phyloP scores from a whole-genome alignment of 2,113 vertebrate species.

The Ciconia maguari region DNA sequence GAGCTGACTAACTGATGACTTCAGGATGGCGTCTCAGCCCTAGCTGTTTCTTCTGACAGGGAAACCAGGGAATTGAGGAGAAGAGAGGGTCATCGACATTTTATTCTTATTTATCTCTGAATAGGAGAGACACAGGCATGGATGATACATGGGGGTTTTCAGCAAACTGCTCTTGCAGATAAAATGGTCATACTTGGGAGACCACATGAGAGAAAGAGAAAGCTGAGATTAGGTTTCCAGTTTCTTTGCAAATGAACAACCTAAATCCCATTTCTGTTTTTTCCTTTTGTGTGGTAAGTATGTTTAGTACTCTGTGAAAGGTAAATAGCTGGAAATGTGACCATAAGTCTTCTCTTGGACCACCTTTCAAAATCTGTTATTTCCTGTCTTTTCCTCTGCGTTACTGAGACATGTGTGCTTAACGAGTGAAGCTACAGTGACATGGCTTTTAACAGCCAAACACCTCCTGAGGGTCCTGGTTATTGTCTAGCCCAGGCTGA shows the following conservation, averaged over 20 bases:
- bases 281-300: neutral
- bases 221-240: neutral
- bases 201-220: neutral
- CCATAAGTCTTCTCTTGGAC: neutral
- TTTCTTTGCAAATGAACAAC: neutral
- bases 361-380: neutral
- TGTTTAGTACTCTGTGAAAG: neutral
- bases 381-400: neutral
- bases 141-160: neutral
- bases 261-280: neutral
- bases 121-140: neutral
- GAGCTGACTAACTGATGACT: neutral
- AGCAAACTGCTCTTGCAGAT: neutral
- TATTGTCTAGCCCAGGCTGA: neutral
- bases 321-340: neutral
- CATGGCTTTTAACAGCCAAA: neutral
- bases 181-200: neutral
- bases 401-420: neutral
- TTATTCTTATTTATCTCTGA: neutral
- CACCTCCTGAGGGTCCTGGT: neutral
- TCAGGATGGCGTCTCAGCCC: neutral
- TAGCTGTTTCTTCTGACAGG: neutral
- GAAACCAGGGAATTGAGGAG: neutral
- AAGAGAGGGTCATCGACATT: neutral
- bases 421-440: neutral